Evolutionary conservation across 2,888 invertebrate genomes (phyloP).

Genomic region (Apodemia mormo): DNA sequence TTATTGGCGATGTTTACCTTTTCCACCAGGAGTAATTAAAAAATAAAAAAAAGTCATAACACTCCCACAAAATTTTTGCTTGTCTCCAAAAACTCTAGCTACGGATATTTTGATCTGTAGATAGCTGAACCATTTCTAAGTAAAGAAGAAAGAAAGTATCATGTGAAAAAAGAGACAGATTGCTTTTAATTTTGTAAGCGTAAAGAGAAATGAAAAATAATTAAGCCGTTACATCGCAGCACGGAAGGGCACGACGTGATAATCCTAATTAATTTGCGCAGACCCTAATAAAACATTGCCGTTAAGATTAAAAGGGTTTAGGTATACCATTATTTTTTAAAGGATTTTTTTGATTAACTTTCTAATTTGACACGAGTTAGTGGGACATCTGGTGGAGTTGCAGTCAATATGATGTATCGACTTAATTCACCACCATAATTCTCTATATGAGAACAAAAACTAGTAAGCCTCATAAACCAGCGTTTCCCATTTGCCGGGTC

Average conservation of each 20-base stretch:
- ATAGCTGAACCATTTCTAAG: not conserved
- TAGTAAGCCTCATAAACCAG: too few relatives aligned
- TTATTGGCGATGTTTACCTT: too few relatives aligned
- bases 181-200: slow-evolving; percentile 16
- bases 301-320: slow-evolving; percentile 16
- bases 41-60: too few relatives aligned
- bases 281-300: slow-evolving; percentile 17
- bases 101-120: too few relatives aligned
- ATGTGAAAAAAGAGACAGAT: not conserved
- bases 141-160: slow-evolving; percentile 4
- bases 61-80: too few relatives aligned
- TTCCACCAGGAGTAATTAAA: too few relatives aligned
- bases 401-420: too few relatives aligned
- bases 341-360: not conserved
- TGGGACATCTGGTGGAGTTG: too few relatives aligned
- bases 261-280: slow-evolving; percentile 17
- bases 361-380: not conserved
- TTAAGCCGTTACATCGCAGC: slow-evolving; percentile 7
- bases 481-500: too few relatives aligned
- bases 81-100: too few relatives aligned
- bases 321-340: slow-evolving; percentile 12
- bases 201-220: slow-evolving; percentile 16
- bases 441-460: too few relatives aligned
- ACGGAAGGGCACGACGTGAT: slow-evolving; percentile 14
- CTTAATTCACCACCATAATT: too few relatives aligned